Percentiles rank a stretch among this genome's conserved stretches.
Conservation (phyloP, 2,888 invertebrate species). For the Mayetiola destructor region DNA sequence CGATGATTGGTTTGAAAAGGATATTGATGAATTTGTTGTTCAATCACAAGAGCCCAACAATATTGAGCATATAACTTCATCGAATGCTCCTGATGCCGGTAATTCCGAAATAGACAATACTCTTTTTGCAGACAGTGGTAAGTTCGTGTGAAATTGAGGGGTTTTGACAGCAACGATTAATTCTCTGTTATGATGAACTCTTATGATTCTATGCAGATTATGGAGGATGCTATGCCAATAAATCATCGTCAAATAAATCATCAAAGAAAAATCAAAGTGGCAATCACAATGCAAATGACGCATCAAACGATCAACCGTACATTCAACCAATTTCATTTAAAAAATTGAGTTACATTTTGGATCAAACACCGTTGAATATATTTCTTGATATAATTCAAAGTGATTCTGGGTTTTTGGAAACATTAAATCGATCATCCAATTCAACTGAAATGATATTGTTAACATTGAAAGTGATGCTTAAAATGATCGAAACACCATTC, state of each 20-base stretch:
- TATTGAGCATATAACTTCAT: constrained; percentile 16
- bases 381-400: constrained; percentile 19
- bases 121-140: background rate
- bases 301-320: background rate
- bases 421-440: constrained; percentile 15
- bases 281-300: background rate
- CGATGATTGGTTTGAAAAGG: constrained; percentile 32
- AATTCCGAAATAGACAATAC: constrained; percentile 16
- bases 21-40: constrained; percentile 29
- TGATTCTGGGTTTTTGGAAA: constrained; percentile 18
- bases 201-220: constrained; percentile 2
- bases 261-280: background rate
- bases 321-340: constrained; percentile 18
- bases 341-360: constrained; percentile 17
- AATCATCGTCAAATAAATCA: background rate
- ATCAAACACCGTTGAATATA: constrained; percentile 18
- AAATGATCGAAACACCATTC: constrained; percentile 25
- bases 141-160: background rate
- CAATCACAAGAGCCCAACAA: constrained; percentile 23
- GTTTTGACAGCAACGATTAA: background rate
- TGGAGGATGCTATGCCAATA: constrained; percentile 10
- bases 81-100: constrained; percentile 18
- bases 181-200: background rate
- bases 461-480: constrained; percentile 28
- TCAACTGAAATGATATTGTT: constrained; percentile 13